phyloP scores from a whole-genome alignment of 2,888 invertebrate species.

The Gibbula magus region DNA sequence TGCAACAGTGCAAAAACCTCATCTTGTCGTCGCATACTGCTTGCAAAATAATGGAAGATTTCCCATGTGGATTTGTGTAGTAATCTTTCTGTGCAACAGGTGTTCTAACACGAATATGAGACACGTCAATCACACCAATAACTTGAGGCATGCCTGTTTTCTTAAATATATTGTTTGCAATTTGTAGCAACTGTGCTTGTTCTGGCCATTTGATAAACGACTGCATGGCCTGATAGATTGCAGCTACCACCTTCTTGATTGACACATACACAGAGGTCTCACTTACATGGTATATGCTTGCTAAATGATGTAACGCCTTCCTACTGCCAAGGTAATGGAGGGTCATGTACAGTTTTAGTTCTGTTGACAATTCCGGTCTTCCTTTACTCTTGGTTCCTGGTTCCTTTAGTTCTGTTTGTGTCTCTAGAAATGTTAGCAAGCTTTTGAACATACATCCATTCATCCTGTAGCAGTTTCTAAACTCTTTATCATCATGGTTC shows the following conservation, averaged over 20 bases:
- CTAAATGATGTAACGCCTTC: constrained; percentile 22
- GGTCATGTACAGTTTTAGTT: constrained; percentile 13
- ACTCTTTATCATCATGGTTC: background rate
- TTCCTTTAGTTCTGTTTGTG: constrained; percentile 18
- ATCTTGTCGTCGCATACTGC: constrained; percentile 35
- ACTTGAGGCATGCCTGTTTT: constrained; percentile 21
- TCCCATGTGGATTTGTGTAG: constrained; percentile 31
- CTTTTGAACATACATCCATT: constrained; percentile 22
- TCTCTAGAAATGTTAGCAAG: constrained; percentile 25
- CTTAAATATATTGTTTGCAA: background rate
- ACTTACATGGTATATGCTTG: constrained; percentile 14
- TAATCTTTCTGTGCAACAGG: constrained; percentile 25
- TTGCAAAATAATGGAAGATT: constrained; percentile 32
- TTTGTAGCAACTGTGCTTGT: background rate
- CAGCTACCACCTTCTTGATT: background rate
- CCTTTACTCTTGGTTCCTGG: background rate
- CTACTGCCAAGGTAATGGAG: constrained; percentile 24
- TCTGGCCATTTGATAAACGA: constrained; percentile 36
- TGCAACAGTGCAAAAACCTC: constrained; percentile 38
- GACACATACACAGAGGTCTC: background rate
- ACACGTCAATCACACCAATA: constrained; percentile 36
- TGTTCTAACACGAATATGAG: constrained; percentile 27
- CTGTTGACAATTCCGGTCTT: constrained; percentile 5
- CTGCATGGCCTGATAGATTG: constrained; percentile 32
- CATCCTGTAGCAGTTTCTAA: constrained; percentile 32